phyloP scores from a whole-genome alignment of 2,113 vertebrate genomes.

The Percina caprodes region DNA sequence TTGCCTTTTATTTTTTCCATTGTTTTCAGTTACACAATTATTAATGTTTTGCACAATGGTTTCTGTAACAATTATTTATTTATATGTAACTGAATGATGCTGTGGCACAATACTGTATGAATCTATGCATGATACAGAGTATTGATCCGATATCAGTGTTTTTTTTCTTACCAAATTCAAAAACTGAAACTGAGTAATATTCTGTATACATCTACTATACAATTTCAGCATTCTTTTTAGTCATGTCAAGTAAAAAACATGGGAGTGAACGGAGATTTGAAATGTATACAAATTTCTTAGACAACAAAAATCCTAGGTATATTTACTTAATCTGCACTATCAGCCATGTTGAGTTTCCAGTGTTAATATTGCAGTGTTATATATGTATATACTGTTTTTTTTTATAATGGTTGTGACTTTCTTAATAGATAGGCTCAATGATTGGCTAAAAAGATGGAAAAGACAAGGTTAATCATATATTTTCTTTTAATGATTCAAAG shows the following conservation, averaged over 20 bases:
- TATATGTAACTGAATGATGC: not conserved
- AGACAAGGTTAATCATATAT: constrained; percentile 82
- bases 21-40: not conserved
- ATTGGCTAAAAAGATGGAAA: not conserved
- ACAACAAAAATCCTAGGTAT: not conserved
- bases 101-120: not conserved
- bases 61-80: not conserved
- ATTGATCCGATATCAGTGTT: no score
- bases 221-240: not conserved
- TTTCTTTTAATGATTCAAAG: constrained; percentile 91
- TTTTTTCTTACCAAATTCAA: no score
- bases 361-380: not conserved
- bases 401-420: not conserved
- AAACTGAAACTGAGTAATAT: no score
- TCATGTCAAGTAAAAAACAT: not conserved
- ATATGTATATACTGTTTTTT: no score
- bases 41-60: not conserved
- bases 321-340: not conserved
- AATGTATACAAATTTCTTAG: not conserved
- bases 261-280: not conserved
- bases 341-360: not conserved
- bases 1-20: not conserved
- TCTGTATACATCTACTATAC: not conserved
- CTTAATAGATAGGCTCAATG: no score
- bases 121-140: not conserved